Evolutionary conservation across 2,888 invertebrate species (phyloP), one percentile per base, ranked within the genome.

Genomic region (Dioctria rufipes): DNA sequence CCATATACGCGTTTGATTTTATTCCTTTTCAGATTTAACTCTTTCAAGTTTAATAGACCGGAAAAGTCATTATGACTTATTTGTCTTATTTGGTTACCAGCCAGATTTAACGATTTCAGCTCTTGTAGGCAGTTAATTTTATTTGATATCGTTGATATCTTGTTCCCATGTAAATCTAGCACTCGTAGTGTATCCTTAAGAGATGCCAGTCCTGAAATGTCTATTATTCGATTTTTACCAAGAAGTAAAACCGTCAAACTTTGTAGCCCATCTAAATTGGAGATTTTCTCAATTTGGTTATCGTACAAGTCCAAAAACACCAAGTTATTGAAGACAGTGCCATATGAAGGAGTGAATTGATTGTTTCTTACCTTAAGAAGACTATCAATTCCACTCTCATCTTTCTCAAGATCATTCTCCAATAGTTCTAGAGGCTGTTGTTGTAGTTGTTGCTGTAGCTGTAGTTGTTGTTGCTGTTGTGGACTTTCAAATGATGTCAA

Each of bases 241-340:
- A 98, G 91, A 83, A 98, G 90, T 80, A 98, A 91, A 11, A 98
- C 97, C 83, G 97, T 91, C 75, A 98, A 90, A 85, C 94, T 95
- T 83, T 93, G 93, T 71, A 98, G 90, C 78, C 93, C 92, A 84
- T 94, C 94, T 81, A 98, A 90, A 80, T 93, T 94, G 80, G 93
- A 92, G 82, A 98, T 94, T 86, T 93, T 93, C 84, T 97, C 97
- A 83, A 98, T 93, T 89, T 97, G 96, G 90, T 98, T 98, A 89
- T 98, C 96, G 87, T 98, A 98, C 80, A 98, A 91, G 89, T 98
- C 98, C 81, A 98, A 92, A 88, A 98, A 98, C 25, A 98, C 97
- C 81, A 98, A 90, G 88, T 94, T 93, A 80, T 88, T 85, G 80
- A 89, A 89, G 67, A 87, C 87, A 61, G 78, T 83, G 11, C 88